Evolutionary conservation across 2,888 invertebrate genomes (phyloP).

Genomic region (Ypsolopha scabrella): DNA sequence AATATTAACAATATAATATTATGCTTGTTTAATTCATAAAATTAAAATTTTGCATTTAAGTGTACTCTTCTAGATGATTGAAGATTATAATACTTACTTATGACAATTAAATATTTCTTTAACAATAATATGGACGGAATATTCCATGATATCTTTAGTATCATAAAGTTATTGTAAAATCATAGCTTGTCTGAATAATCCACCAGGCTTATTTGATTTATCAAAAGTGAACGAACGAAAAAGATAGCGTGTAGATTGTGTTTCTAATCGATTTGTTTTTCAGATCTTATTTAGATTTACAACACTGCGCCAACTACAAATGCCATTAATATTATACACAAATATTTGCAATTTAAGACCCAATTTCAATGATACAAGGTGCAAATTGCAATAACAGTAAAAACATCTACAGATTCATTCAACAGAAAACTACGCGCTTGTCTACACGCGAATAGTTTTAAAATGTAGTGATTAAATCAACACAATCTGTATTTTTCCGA

Average conservation of each 20-base stretch:
- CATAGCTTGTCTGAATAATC: not conserved
- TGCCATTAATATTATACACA: too few species aligned
- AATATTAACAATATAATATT: slow-evolving; percentile 63
- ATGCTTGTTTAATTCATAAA: slow-evolving; percentile 24
- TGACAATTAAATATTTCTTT: not conserved
- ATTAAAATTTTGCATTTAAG: not conserved
- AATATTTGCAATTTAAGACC: too few species aligned
- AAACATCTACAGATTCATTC: too few species aligned
- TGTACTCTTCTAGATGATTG: not conserved
- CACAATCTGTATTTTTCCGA: too few species aligned
- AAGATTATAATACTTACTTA: not conserved
- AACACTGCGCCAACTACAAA: too few species aligned
- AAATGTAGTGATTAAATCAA: too few species aligned
- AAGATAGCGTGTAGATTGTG: not conserved
- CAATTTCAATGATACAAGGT: too few species aligned
- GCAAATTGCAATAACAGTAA: too few species aligned
- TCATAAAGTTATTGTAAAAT: not conserved
- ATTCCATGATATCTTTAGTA: slow-evolving; percentile 1
- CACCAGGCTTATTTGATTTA: not conserved
- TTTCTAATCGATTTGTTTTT: too few species aligned
- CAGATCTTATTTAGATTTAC: too few species aligned
- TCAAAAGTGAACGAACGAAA: not conserved
- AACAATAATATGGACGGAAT: slow-evolving; percentile 6
- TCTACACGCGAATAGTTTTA: too few species aligned
- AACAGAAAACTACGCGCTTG: too few species aligned